A percentile compares a stretch with the other conserved stretches of the same genome.
These are phyloP conservation scores for Megalonaias nervosa DNA, from an alignment of 1,140 invertebrate species.

Conservation along the genomic window DNA sequence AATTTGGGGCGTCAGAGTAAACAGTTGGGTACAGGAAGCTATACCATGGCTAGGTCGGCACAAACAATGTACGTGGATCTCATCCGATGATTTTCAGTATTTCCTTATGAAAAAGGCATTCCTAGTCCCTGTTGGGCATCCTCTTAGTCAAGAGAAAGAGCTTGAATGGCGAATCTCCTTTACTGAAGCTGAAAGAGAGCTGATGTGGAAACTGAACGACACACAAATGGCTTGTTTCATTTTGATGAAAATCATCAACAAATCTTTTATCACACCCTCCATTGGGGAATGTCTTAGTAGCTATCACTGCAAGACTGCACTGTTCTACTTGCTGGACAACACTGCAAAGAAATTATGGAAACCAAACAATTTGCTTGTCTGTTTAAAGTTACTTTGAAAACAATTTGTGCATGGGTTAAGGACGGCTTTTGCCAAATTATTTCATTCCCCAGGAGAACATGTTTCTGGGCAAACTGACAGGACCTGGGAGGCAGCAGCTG, in stretches of 20 bases:
- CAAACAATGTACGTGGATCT: no score
- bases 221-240: slow-evolving; percentile 11
- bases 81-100: no score
- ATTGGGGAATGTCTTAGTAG: background rate
- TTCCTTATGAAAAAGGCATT: background rate
- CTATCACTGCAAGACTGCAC: slow-evolving; percentile 13
- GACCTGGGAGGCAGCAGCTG: no score
- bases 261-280: background rate
- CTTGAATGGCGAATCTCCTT: slow-evolving; percentile 18
- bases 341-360: background rate
- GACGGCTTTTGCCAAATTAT: background rate
- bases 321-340: slow-evolving; percentile 3
- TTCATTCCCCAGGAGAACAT: no score
- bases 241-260: slow-evolving; percentile 13
- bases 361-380: background rate
- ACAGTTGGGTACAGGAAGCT: no score
- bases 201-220: slow-evolving; percentile 17
- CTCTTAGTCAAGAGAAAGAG: background rate
- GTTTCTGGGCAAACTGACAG: no score
- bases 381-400: background rate
- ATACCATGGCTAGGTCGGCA: no score
- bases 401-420: background rate
- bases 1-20: no score
- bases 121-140: slow-evolving; percentile 6
- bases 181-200: background rate